phyloP scores from a whole-genome alignment of 2,888 invertebrate genomes.

The Iphiclides podalirius region DNA sequence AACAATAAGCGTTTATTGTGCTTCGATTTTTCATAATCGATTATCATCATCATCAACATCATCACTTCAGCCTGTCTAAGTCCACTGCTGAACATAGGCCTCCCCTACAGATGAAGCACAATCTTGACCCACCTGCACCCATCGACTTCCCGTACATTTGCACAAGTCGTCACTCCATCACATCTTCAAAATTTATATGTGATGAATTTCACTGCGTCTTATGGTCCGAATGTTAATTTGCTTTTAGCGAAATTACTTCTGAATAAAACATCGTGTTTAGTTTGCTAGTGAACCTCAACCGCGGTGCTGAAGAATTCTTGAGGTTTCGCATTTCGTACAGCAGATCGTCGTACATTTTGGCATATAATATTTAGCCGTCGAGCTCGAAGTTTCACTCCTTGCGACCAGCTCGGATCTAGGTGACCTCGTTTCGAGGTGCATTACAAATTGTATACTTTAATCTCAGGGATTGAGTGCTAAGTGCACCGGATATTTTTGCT shows the following conservation, averaged over 20 bases:
- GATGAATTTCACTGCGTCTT: no score
- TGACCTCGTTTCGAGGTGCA: constrained; percentile 32
- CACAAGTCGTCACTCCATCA: no score
- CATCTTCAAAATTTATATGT: no score
- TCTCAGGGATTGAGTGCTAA: constrained; percentile 27
- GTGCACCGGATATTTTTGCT: constrained; percentile 19
- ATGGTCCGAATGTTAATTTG: neutral
- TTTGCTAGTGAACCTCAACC: neutral
- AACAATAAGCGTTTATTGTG: no score
- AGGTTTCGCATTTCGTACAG: constrained; percentile 13
- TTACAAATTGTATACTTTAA: constrained; percentile 51
- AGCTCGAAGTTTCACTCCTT: constrained; percentile 27
- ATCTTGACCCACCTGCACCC: no score
- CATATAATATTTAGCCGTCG: constrained; percentile 9
- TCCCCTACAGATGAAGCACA: no score
- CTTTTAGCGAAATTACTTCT: neutral
- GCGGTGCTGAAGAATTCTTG: constrained; percentile 5
- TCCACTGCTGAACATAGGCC: no score
- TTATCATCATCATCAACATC: no score
- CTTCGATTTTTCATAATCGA: no score
- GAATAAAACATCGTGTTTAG: neutral
- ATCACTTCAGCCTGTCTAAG: no score
- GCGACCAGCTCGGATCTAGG: neutral
- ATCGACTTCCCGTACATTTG: no score
- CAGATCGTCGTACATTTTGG: constrained; percentile 6